phyloP scores from a whole-genome alignment of 2,797 vertebrate genomes.

The Fistularia tabacaria region DNA sequence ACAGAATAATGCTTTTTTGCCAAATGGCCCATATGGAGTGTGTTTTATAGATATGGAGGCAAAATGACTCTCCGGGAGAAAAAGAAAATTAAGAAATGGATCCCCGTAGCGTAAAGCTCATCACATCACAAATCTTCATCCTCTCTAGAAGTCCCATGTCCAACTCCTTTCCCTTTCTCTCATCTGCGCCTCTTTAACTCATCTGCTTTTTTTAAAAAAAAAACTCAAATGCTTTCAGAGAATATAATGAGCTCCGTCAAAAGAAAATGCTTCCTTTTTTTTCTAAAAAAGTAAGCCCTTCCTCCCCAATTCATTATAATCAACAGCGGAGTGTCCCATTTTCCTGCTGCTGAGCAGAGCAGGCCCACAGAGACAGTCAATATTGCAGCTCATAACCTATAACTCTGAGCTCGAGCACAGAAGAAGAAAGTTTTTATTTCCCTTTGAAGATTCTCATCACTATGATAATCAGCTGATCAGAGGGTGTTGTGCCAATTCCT shows the following conservation, averaged over 20 bases:
- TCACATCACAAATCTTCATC: constrained; percentile 51
- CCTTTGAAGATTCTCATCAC: constrained; percentile 58
- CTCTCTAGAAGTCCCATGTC: constrained; percentile 33
- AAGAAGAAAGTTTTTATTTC: constrained; percentile 42
- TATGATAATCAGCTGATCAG: constrained; percentile 65
- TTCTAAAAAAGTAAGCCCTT: constrained; percentile 40
- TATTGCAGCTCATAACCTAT: constrained; percentile 58
- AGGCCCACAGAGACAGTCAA: constrained; percentile 61
- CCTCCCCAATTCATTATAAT: constrained; percentile 44
- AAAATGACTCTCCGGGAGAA: constrained; percentile 49
- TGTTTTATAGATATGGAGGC: constrained; percentile 44
- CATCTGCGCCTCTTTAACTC: background rate
- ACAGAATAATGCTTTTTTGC: constrained; percentile 55
- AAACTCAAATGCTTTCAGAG: constrained; percentile 58
- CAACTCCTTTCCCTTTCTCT: constrained; percentile 18
- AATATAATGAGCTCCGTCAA: constrained; percentile 66
- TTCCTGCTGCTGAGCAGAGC: constrained; percentile 49
- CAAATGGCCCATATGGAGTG: constrained; percentile 62
- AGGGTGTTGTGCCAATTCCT: constrained; percentile 44
- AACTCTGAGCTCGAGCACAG: constrained; percentile 49
- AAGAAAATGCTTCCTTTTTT: constrained; percentile 33
- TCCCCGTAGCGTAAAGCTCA: constrained; percentile 50
- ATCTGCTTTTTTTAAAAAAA: constrained; percentile 49
- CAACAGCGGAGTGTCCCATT: constrained; percentile 60
- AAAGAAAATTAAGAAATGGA: constrained; percentile 61